phyloP scores from a whole-genome alignment of 2,797 vertebrate species.

The Semaprochilodus insignis region DNA sequence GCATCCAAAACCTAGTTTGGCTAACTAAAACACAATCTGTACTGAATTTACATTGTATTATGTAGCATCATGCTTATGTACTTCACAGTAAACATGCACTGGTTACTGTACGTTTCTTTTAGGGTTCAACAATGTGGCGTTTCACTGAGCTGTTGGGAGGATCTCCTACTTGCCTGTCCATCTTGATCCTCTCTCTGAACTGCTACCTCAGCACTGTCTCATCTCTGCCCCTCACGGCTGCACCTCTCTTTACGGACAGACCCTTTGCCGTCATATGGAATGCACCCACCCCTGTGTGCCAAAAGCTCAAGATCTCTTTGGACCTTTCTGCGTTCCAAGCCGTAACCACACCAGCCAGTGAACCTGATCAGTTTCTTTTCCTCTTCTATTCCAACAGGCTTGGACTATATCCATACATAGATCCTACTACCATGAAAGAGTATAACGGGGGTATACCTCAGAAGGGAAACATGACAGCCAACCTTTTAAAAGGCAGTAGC shows the following conservation, averaged over 20 bases:
- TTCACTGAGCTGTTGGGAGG: not conserved
- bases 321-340: constrained; percentile 77
- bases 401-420: constrained; percentile 84
- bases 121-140: constrained; percentile 18
- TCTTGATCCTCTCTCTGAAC: constrained; percentile 46
- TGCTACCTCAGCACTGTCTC: constrained; percentile 14
- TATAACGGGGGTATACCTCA: constrained; percentile 85
- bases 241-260: constrained; percentile 70
- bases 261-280: constrained; percentile 87
- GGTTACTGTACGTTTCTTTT: not conserved
- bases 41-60: no score
- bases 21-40: no score
- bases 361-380: constrained; percentile 79
- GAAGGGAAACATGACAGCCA: constrained; percentile 68
- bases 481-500: constrained; percentile 74
- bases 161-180: constrained; percentile 20
- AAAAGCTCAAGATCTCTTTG: constrained; percentile 67
- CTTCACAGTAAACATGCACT: not conserved
- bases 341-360: constrained; percentile 75
- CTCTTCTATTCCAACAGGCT: constrained; percentile 85
- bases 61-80: no score
- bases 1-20: no score
- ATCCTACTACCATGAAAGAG: constrained; percentile 48
- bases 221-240: constrained; percentile 62
- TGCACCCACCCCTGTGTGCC: constrained; percentile 80